Evolutionary conservation across 1,140 invertebrate genomes (phyloP), one percentile per base, ranked within the genome.

Genomic region (Drosophila repleta): DNA sequence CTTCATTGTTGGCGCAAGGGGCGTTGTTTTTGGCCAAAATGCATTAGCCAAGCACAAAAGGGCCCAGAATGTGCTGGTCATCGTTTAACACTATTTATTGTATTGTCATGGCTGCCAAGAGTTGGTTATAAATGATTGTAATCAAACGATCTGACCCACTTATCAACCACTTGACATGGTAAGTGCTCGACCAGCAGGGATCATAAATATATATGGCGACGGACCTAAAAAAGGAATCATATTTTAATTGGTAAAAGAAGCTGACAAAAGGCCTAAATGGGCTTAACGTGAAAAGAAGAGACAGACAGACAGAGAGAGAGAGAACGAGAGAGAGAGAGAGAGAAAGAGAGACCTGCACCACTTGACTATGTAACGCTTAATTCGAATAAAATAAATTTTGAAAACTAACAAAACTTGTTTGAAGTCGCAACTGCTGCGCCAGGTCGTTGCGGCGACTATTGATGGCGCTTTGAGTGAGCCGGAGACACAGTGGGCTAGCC

Each of bases 111-210:
- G 13, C 15, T 18, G 18, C 6, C 11, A 55, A 15, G 13, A n/a
- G n/a, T 35, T 37, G 60, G 56, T 61, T 29, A 69, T 62, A 21
- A 37, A 53, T 69, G 58, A 53, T 53, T 58, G 45, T 8, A 51
- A 29, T 51, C 26, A 10, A 32, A 11, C 15, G 15, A 17, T 51
- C 13, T 32, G 49, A 32, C 26, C 49, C 49, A 51, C 24, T 32
- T 32, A 49, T 26, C 24, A 49, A 7, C 6, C 24, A 49, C 21
- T 49, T 49, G 48, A 13, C 20, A 13, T 24, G 5, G 20, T 7
- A 21, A 46, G 45, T 43, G 39, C 15, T 35, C 32, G 0, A 11
- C 10, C 5, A 43, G 15, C 39, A 17, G 15, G 39, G 4, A 35
- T 35, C 11, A 11, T 35, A 13, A 35, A 35, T 35, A 35, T 13